Percentiles rank a stretch among this genome's conserved stretches.
These are phyloP conservation scores for Apis dorsata DNA, from an alignment of 1,140 invertebrate species.

Conservation along the genomic window DNA sequence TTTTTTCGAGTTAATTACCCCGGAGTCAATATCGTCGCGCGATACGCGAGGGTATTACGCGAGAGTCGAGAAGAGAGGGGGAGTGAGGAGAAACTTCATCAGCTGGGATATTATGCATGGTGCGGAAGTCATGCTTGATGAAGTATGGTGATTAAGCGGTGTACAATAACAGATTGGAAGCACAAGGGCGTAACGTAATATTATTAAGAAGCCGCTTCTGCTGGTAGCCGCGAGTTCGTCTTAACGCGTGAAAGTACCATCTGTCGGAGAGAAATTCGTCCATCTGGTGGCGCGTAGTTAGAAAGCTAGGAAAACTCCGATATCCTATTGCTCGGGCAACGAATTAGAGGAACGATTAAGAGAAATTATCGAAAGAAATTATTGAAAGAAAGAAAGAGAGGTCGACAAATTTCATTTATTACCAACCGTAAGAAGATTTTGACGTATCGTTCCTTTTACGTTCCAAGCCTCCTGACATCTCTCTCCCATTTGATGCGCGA, in stretches of 20 bases:
- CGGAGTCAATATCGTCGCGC: constrained; percentile 31
- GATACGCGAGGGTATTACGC: constrained; percentile 30
- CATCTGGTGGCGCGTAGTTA: constrained; percentile 23
- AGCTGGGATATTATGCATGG: constrained; percentile 47
- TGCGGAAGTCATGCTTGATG: constrained; percentile 56
- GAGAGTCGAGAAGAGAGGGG: not conserved
- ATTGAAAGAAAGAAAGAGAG: not conserved
- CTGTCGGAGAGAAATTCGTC: constrained; percentile 54
- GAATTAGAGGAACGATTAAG: constrained; percentile 43
- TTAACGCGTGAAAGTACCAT: constrained; percentile 58
- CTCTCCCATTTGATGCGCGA: not conserved
- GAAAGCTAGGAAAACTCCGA: constrained; percentile 33
- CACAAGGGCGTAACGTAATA: constrained; percentile 53
- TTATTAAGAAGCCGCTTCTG: constrained; percentile 57
- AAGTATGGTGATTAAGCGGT: constrained; percentile 61
- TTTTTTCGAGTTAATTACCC: constrained; percentile 41
- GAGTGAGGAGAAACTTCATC: constrained; percentile 28
- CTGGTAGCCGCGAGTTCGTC: constrained; percentile 54
- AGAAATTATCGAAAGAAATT: not conserved
- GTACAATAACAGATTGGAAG: constrained; percentile 61
- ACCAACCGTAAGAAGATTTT: constrained; percentile 1
- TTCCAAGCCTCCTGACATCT: not conserved
- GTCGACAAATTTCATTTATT: constrained; percentile 17
- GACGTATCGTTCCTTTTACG: not conserved
- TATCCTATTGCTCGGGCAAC: constrained; percentile 42